Percentiles rank a stretch among this genome's conserved stretches.
phyloP scores from a whole-genome alignment of 2,797 vertebrate species.

The Carcharodon carcharias region DNA sequence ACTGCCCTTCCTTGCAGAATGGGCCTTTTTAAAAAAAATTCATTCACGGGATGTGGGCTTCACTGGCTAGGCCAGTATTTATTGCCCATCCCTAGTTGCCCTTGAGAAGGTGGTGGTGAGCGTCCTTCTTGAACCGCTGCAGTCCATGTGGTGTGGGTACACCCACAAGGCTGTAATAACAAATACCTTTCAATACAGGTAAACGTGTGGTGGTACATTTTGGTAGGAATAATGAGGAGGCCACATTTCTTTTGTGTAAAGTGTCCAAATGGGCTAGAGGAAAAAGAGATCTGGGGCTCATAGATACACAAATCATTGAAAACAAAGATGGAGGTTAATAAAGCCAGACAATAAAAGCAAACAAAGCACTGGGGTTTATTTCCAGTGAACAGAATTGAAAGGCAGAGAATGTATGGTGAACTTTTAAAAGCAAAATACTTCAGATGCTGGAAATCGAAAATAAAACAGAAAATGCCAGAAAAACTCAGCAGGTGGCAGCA shows the following conservation, averaged over 20 bases:
- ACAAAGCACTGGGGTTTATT: neutral
- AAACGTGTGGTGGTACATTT: neutral
- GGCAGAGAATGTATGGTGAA: neutral
- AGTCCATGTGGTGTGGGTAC: too few species aligned
- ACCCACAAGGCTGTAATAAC: neutral
- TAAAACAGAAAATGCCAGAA: neutral
- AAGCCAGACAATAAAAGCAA: neutral
- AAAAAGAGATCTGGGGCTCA: neutral
- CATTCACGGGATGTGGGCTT: too few species aligned
- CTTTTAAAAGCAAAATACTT: neutral
- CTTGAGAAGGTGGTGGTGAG: too few species aligned
- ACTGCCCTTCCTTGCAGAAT: neutral
- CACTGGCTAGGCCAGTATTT: too few species aligned
- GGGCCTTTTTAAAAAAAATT: too few species aligned
- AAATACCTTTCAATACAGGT: neutral
- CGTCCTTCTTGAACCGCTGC: too few species aligned
- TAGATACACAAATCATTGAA: neutral
- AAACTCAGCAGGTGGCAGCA: neutral
- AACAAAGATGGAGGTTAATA: neutral
- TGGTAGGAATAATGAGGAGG: neutral
- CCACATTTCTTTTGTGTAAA: neutral
- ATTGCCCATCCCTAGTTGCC: too few species aligned
- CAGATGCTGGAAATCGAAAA: neutral
- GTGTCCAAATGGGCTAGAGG: neutral
- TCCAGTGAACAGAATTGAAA: neutral